Percentiles rank a stretch among this genome's conserved stretches.
These are phyloP conservation scores for Cavia porcellus DNA, from an alignment of 2,113 vertebrate species.

Conservation along the genomic window DNA sequence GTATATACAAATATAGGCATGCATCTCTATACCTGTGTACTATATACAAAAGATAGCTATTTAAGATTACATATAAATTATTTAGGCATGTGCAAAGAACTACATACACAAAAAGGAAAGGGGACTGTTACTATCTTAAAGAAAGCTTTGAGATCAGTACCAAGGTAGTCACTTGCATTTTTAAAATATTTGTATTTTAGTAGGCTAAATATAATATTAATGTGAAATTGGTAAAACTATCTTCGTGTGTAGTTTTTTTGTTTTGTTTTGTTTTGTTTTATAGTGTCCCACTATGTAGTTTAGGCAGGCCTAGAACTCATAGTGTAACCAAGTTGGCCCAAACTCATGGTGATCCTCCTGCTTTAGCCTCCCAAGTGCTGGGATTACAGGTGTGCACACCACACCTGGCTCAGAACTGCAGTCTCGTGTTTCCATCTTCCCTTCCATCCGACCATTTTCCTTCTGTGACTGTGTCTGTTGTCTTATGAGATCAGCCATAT, in stretches of 20 bases:
- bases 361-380: not conserved
- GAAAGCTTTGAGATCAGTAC: not conserved
- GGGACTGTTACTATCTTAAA: not conserved
- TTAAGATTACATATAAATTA: not conserved
- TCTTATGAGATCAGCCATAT: not conserved
- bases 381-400: not conserved
- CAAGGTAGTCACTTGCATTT: not conserved
- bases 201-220: not conserved
- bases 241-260: not conserved
- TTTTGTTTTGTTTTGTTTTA: not conserved
- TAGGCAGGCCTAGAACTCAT: not conserved
- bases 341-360: not conserved
- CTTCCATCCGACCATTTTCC: not conserved
- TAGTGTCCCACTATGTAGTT: not conserved
- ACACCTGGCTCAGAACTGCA: not conserved
- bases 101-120: not conserved
- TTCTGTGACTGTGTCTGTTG: not conserved
- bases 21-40: not conserved
- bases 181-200: slow-evolving; percentile 40
- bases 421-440: not conserved
- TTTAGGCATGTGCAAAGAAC: not conserved
- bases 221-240: not conserved
- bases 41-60: not conserved
- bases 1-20: not conserved
- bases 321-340: not conserved